Evolutionary conservation across 2,888 invertebrate genomes (phyloP).

Genomic region (Carterocephalus palaemon): DNA sequence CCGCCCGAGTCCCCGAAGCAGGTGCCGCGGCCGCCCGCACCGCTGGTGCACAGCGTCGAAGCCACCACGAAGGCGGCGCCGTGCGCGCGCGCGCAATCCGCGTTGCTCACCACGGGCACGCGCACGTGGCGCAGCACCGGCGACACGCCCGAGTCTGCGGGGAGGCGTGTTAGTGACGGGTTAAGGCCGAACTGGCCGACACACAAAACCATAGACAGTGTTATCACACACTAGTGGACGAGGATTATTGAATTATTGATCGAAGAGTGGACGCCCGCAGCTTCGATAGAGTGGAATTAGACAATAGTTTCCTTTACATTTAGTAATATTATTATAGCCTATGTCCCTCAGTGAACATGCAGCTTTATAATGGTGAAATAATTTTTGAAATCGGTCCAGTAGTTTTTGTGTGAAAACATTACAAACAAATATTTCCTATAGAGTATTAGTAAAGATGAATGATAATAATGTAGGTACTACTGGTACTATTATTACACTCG

Average conservation of each 20-base stretch:
- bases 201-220: not conserved
- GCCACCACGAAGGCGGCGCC: slow-evolving; percentile 18
- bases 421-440: too few relatives aligned
- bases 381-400: too few relatives aligned
- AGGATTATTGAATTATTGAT: slow-evolving; percentile 1
- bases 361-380: too few relatives aligned
- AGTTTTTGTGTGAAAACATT: too few relatives aligned
- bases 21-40: slow-evolving; percentile 31
- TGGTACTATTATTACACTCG: too few relatives aligned
- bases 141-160: slow-evolving; percentile 44
- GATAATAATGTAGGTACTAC: too few relatives aligned
- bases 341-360: too few relatives aligned
- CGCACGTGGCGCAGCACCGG: slow-evolving; percentile 48
- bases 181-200: slow-evolving; percentile 37
- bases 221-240: not conserved
- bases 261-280: too few relatives aligned
- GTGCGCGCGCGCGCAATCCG: slow-evolving; percentile 28
- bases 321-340: too few relatives aligned
- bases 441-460: too few relatives aligned
- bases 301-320: too few relatives aligned
- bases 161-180: slow-evolving; percentile 45
- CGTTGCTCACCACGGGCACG: slow-evolving; percentile 40
- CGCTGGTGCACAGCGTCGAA: slow-evolving; percentile 36
- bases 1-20: slow-evolving; percentile 41
- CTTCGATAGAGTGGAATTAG: not conserved